Evolutionary conservation across 1,140 invertebrate species (phyloP).

Genomic region (Tetramorium alpestre): DNA sequence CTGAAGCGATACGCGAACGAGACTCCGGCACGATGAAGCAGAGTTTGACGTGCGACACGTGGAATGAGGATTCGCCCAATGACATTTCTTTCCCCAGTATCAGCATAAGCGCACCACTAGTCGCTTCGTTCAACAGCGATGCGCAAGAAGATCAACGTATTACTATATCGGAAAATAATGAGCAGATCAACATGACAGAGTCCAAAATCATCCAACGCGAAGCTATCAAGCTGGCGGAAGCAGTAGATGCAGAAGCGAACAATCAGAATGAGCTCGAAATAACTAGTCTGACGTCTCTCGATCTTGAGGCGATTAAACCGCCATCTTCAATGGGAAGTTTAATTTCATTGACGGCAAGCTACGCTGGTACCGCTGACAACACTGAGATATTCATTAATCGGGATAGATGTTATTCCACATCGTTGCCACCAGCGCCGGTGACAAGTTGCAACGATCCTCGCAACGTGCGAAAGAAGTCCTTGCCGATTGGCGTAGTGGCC

Average conservation of each 20-base stretch:
- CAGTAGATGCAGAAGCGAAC: constrained; percentile 88
- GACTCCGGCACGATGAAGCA: constrained; percentile 81
- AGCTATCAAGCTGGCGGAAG: constrained; percentile 90
- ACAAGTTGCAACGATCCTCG: constrained; percentile 74
- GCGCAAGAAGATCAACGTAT: constrained; percentile 69
- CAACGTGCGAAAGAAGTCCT: constrained; percentile 87
- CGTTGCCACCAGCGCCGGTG: constrained; percentile 70
- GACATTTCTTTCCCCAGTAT: constrained; percentile 92
- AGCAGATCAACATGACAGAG: constrained; percentile 86
- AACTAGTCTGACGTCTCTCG: constrained; percentile 85
- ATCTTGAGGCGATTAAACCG: constrained; percentile 92
- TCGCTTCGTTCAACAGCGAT: constrained; percentile 90
- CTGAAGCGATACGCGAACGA: constrained; percentile 82
- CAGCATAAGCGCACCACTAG: constrained; percentile 90
- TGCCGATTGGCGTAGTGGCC: constrained; percentile 90
- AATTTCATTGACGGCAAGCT: constrained; percentile 88
- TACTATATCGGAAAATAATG: constrained; percentile 44
- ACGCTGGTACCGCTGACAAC: constrained; percentile 79
- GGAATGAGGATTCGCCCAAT: constrained; percentile 91
- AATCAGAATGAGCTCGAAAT: constrained; percentile 84
- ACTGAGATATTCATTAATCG: constrained; percentile 64
- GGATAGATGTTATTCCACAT: constrained; percentile 80
- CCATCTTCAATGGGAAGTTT: constrained; percentile 91
- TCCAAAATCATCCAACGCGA: constrained; percentile 91
- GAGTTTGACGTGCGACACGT: constrained; percentile 87